A percentile compares a stretch with the other conserved stretches of the same genome.
Evolutionary conservation across 1,140 invertebrate species (phyloP).

Genomic region (Drosophila tristis): DNA sequence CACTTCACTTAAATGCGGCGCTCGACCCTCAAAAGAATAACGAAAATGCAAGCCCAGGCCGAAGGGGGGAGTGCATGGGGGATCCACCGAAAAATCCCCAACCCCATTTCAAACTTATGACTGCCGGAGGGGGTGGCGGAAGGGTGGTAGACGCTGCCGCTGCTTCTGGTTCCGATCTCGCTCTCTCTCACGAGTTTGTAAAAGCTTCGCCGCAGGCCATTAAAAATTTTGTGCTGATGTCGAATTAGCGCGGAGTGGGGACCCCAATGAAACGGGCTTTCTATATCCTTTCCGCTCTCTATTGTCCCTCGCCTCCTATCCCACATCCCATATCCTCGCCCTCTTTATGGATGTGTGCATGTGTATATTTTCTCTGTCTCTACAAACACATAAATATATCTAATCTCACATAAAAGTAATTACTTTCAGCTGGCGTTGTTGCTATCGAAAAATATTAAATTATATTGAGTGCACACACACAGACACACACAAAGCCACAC

Average conservation of each 20-base stretch:
- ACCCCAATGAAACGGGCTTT: slow-evolving; percentile 8
- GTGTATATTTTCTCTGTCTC: too few species aligned
- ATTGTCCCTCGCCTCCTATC: not conserved
- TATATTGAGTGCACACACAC: slow-evolving; percentile 74
- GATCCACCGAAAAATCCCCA: not conserved
- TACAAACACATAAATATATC: slow-evolving; percentile 74
- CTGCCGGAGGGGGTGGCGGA: not conserved
- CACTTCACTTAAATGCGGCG: slow-evolving; percentile 70
- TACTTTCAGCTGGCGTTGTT: slow-evolving; percentile 80
- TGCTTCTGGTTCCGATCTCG: slow-evolving; percentile 1
- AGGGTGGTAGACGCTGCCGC: not conserved
- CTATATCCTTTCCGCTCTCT: not conserved
- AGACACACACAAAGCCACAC: slow-evolving; percentile 19
- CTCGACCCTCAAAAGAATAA: slow-evolving; percentile 53
- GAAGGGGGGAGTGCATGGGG: not conserved
- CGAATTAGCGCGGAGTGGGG: slow-evolving; percentile 58
- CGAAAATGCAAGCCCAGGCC: slow-evolving; percentile 32
- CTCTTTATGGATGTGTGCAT: too few species aligned
- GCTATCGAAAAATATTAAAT: slow-evolving; percentile 82
- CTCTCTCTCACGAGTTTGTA: too few species aligned
- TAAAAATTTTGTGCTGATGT: slow-evolving; percentile 75
- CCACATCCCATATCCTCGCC: not conserved
- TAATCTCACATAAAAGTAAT: slow-evolving; percentile 82
- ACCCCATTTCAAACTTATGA: slow-evolving; percentile 17
- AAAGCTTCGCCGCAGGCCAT: slow-evolving; percentile 44